A percentile compares a stretch with the other conserved stretches of the same genome.
These are phyloP conservation scores for Mesembrinibis cayennensis DNA, from an alignment of 2,113 vertebrate species.

Conservation along the genomic window DNA sequence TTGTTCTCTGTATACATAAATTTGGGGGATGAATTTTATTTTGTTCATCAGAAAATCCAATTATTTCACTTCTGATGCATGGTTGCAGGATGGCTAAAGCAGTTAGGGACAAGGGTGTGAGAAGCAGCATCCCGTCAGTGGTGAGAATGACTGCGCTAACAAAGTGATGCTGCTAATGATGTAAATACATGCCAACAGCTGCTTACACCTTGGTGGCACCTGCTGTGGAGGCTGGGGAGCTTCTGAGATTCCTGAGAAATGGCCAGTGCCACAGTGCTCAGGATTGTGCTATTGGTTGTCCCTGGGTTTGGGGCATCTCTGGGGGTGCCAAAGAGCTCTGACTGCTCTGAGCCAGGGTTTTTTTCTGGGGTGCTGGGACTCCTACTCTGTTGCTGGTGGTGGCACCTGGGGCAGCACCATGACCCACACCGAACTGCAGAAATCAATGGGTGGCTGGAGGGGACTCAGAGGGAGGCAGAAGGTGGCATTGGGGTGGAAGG, in stretches of 20 bases:
- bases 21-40: background rate
- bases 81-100: background rate
- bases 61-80: background rate
- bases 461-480: background rate
- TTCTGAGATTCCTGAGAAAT: background rate
- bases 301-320: background rate
- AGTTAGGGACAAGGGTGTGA: background rate
- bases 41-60: background rate
- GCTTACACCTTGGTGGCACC: background rate
- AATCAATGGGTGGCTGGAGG: background rate
- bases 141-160: background rate
- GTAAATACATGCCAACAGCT: background rate
- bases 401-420: background rate
- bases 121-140: background rate
- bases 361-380: background rate
- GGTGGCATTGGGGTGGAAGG: fast-evolving
- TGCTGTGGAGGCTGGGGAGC: background rate
- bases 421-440: fast-evolving
- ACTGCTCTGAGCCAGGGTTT: background rate
- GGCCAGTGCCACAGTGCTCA: background rate
- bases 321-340: background rate
- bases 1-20: background rate
- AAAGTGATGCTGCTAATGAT: background rate
- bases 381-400: background rate
- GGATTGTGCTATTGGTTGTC: background rate